Conservation (phyloP, 2,113 vertebrate species). For the Ptychochromis oligacanthus region DNA sequence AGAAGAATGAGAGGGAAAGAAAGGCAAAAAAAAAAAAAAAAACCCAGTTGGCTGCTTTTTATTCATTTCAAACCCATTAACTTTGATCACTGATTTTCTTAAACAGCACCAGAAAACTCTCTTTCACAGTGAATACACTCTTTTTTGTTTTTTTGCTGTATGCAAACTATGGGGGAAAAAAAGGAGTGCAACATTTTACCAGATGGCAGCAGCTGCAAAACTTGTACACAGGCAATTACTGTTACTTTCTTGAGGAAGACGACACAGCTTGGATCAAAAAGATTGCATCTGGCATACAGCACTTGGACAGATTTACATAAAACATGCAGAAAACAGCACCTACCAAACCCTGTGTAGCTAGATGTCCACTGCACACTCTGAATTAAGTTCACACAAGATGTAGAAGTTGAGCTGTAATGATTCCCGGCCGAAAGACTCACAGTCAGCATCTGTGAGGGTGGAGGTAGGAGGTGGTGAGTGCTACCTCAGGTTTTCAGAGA, state of each 20-base stretch:
- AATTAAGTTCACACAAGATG: conserved; percentile 12
- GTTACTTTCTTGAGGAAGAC: background rate
- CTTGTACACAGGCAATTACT: background rate
- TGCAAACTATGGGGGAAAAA: background rate
- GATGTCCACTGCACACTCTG: background rate
- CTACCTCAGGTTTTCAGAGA: conserved; percentile 32
- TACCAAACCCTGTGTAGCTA: conserved; percentile 40
- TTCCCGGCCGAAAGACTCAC: conserved; percentile 34
- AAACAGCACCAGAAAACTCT: background rate
- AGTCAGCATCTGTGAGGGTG: conserved; percentile 42
- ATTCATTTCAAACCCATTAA: background rate
- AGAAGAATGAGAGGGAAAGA: too few relatives aligned
- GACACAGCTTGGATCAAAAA: background rate
- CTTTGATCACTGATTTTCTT: background rate
- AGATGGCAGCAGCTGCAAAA: background rate
- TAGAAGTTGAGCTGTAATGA: conserved; percentile 38
- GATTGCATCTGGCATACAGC: background rate
- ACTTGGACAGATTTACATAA: background rate
- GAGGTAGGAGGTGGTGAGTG: conserved; percentile 44
- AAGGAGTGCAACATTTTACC: background rate
- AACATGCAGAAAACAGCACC: conserved; percentile 28
- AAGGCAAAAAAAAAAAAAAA: background rate
- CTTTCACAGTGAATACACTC: background rate
- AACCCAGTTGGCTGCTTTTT: background rate
- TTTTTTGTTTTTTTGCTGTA: background rate